These are phyloP conservation scores for Tipula confusa DNA, from an alignment of 2,888 invertebrate species.

Conservation along the genomic window DNA sequence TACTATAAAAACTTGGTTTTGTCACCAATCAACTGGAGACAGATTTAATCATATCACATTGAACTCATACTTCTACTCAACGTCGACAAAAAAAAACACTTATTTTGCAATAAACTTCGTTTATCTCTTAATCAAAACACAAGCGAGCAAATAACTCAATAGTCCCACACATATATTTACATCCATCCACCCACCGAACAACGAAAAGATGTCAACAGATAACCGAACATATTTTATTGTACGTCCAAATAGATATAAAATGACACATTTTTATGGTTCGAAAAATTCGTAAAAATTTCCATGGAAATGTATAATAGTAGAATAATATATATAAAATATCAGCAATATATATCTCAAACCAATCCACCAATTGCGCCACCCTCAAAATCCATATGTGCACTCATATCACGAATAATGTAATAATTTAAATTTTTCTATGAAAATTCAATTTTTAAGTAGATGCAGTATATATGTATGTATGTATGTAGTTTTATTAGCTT, in stretches of 20 bases:
- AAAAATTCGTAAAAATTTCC: not conserved
- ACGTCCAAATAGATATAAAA: not conserved
- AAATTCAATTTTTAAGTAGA: not conserved
- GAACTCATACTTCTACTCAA: no score
- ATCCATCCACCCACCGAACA: no score
- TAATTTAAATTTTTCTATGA: not conserved
- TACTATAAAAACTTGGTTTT: no score
- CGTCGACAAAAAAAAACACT: no score
- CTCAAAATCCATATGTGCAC: not conserved
- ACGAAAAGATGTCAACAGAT: not conserved
- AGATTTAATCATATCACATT: no score
- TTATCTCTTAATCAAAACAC: not conserved
- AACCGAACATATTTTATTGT: not conserved
- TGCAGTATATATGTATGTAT: not conserved
- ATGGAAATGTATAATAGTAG: not conserved
- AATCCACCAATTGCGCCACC: not conserved
- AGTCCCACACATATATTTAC: not conserved
- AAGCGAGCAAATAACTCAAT: not conserved
- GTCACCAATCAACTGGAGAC: no score
- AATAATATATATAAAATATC: not conserved
- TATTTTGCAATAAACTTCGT: not conserved
- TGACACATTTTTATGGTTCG: constrained; percentile 12
- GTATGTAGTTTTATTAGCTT: not conserved
- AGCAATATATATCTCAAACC: not conserved
- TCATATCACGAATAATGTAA: not conserved